Evolutionary conservation across 2,797 vertebrate genomes (phyloP), one percentile per base, ranked within the genome.

Genomic region (Tragelaphus eurycerus): DNA sequence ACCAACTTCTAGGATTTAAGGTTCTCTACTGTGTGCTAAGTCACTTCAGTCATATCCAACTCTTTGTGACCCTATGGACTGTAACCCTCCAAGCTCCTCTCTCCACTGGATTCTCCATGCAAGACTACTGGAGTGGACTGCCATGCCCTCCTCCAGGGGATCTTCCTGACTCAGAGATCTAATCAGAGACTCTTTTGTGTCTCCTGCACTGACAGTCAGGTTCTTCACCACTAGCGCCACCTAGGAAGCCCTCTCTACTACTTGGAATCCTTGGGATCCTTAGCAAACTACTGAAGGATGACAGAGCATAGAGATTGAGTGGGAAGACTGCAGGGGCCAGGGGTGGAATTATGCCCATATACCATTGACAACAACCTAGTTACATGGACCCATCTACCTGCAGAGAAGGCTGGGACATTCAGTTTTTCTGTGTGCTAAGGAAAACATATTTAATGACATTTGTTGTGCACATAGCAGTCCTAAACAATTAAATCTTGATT

Each of bases 401-500:
- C 57, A 67, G 23, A 48, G 62, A 86, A 92, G 55, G 16, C 7
- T 93, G 25, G 25, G 21, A 90, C 52, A 59, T 31, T 1, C 1
- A 89, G 19, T 2, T 76, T 86, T 78, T 50, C 60, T 79, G 25
- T 25, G 3, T 74, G 27, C 27, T 34, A 81, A 81, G 48, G 78
- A n/a, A n/a, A 21, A 13, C 2, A 21, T 52, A 12, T 81, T 81
- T 81, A 78, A 82, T 34, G 81, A 15, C 1, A 13, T 48, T 89
- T 79, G 38, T 6, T 89, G 76, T 13, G n/a, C 21, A 93, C n/a
- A 78, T 15, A 89, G 11, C 29, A 89, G 27, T 15, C 31, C 89
- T 84, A 82, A 82, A 71, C 64, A 95, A 81, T 43, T 79, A 89
- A 95, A 60, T 86, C 59, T 81, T 91, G 54, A 79, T 84, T 62